Evolutionary conservation across 2,797 vertebrate genomes (phyloP).

Genomic region (Lacerta agilis): DNA sequence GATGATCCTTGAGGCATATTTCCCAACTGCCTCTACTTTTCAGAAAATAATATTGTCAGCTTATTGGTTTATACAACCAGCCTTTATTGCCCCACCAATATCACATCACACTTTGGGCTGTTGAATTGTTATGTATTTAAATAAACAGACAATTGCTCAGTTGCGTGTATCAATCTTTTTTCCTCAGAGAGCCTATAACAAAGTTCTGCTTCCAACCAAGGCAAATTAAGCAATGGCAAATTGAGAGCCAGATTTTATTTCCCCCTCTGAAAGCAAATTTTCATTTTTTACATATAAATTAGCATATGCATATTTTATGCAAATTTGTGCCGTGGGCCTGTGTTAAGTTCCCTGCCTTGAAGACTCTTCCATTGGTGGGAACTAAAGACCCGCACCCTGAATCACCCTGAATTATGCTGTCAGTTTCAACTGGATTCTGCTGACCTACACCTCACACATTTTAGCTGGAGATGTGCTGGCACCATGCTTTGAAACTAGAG

Average conservation of each 20-base stretch:
- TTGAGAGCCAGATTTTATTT: no score
- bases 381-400: background rate
- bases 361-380: no score
- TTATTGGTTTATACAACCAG: background rate
- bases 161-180: background rate
- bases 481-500: constrained; percentile 28
- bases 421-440: constrained; percentile 1
- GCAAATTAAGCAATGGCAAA: no score
- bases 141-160: background rate
- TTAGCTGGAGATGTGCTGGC: background rate
- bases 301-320: no score
- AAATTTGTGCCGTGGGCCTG: no score
- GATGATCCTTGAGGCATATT: background rate
- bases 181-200: background rate
- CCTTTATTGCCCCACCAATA: background rate
- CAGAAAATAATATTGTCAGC: background rate
- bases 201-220: background rate
- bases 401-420: background rate
- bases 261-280: no score
- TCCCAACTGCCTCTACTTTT: background rate
- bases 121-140: background rate
- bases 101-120: background rate
- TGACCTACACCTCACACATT: background rate
- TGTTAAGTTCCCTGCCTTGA: no score
- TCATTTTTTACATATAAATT: no score